A percentile compares a stretch with the other conserved stretches of the same genome.
Evolutionary conservation across 1,140 invertebrate genomes (phyloP).

Genomic region (Drosophila yakuba): DNA sequence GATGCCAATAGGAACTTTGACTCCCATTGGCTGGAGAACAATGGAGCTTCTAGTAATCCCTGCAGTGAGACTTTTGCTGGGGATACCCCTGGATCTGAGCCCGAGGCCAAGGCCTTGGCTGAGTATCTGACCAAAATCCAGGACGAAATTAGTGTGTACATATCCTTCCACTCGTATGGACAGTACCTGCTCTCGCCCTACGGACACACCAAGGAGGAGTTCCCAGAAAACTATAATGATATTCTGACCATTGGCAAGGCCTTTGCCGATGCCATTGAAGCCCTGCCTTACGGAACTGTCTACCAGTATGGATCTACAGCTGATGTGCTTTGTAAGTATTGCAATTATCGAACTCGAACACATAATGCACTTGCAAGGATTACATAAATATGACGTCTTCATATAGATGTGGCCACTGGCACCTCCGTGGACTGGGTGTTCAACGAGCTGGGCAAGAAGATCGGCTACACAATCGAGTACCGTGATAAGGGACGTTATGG

Average conservation of each 20-base stretch:
- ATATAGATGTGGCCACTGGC: conserved; percentile 85
- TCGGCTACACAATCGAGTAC: conserved; percentile 87
- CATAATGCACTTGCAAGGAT: too few relatives aligned
- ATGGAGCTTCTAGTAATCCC: conserved; percentile 77
- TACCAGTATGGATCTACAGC: conserved; percentile 86
- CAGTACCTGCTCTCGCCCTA: conserved; percentile 86
- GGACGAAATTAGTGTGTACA: conserved; percentile 85
- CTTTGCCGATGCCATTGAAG: conserved; percentile 84
- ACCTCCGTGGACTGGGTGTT: conserved; percentile 89
- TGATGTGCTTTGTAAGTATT: conserved; percentile 86
- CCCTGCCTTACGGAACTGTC: conserved; percentile 85
- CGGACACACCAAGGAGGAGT: conserved; percentile 85
- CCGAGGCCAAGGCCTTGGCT: conserved; percentile 88
- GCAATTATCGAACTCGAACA: too few relatives aligned
- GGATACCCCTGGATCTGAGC: conserved; percentile 89
- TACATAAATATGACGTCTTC: background rate
- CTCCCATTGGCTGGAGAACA: conserved; percentile 86
- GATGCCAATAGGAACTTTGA: conserved; percentile 90
- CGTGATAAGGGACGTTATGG: conserved; percentile 93
- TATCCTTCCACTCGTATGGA: conserved; percentile 86
- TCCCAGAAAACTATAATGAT: conserved; percentile 86
- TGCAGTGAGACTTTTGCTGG: conserved; percentile 90
- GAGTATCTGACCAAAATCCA: conserved; percentile 86
- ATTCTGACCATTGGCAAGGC: conserved; percentile 85
- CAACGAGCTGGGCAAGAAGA: conserved; percentile 86